Percentiles rank a stretch among this genome's conserved stretches.
Evolutionary conservation across 2,797 vertebrate genomes (phyloP).

Genomic region (Rachycentron canadum): DNA sequence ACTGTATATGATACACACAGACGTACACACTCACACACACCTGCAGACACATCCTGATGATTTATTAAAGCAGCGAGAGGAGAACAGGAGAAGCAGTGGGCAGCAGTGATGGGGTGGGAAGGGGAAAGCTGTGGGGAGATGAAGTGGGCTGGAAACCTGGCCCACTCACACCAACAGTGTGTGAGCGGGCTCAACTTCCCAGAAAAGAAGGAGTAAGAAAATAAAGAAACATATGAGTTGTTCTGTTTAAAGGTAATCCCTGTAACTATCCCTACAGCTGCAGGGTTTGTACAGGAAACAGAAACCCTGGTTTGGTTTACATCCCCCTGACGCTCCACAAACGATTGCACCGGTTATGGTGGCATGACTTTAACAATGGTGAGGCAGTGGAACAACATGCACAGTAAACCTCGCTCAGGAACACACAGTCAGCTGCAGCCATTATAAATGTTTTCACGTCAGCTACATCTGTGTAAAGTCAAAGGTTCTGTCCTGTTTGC

Average conservation of each 20-base stretch:
- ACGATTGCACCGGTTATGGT: background rate
- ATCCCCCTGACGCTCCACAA: background rate
- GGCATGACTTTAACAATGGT: background rate
- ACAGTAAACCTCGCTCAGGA: background rate
- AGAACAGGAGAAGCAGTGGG: conserved; percentile 33
- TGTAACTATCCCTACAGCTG: background rate
- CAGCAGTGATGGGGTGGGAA: conserved; percentile 35
- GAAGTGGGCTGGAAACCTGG: conserved; percentile 3
- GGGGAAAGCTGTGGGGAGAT: conserved; percentile 23
- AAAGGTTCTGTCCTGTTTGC: no score
- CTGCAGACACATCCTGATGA: conserved; percentile 57
- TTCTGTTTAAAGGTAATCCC: background rate
- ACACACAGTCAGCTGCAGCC: background rate
- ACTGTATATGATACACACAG: conserved; percentile 13
- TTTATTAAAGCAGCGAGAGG: conserved; percentile 67
- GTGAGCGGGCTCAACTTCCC: background rate
- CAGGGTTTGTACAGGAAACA: background rate
- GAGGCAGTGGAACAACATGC: background rate
- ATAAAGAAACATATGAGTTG: background rate
- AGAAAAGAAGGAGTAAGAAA: background rate
- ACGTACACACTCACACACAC: conserved; percentile 8
- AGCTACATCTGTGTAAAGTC: background rate
- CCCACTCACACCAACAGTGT: no score
- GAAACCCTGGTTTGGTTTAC: background rate
- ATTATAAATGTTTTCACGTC: background rate